A percentile compares a stretch with the other conserved stretches of the same genome.
These are phyloP conservation scores for Sclerurus mexicanus DNA, from an alignment of 2,113 vertebrate genomes.

Conservation along the genomic window DNA sequence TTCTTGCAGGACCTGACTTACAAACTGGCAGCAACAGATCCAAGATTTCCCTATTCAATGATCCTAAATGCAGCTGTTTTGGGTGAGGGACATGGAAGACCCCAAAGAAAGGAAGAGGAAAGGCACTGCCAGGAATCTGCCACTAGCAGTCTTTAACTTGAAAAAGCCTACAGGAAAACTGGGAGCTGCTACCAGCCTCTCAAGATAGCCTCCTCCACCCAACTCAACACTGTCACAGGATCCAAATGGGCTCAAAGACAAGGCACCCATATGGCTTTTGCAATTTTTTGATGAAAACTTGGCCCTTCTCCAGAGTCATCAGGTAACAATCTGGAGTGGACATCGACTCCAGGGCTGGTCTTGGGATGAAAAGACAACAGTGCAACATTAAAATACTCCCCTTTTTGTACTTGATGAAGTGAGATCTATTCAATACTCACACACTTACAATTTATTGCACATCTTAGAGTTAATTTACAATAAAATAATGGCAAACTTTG, in stretches of 20 bases:
- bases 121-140: not conserved
- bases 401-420: not conserved
- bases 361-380: not conserved
- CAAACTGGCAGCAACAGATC: not conserved
- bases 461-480: not conserved
- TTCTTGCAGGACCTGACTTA: not conserved
- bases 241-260: not conserved
- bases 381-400: not conserved
- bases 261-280: not conserved
- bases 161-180: not conserved
- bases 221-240: not conserved
- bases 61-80: not conserved
- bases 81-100: not conserved
- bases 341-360: not conserved
- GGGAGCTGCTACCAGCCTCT: not conserved
- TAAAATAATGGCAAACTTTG: not conserved
- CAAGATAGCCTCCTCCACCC: not conserved
- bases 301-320: not conserved
- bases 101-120: not conserved
- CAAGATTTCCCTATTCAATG: not conserved
- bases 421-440: not conserved
- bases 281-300: not conserved
- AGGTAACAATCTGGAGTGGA: not conserved
- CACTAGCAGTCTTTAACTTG: not conserved
- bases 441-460: conserved; percentile 20